Evolutionary conservation across 2,888 invertebrate species (phyloP).

Genomic region (Phytoseiulus persimilis): DNA sequence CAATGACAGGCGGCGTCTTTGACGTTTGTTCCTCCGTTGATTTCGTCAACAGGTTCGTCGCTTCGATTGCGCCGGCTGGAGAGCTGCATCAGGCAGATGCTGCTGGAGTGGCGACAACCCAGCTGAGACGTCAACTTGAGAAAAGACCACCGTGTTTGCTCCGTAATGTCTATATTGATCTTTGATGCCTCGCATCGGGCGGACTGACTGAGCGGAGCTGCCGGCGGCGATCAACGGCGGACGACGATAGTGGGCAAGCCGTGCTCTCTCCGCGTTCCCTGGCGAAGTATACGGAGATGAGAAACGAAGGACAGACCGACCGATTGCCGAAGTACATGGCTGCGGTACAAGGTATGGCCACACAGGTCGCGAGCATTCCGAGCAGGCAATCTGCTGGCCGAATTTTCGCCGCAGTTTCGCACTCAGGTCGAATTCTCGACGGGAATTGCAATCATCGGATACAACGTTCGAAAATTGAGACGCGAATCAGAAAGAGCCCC

Average conservation of each 20-base stretch:
- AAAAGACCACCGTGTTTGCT: slow-evolving; percentile 5
- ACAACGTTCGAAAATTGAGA: not conserved
- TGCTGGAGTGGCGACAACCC: not conserved
- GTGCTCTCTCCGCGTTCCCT: not conserved
- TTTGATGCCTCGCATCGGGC: not conserved
- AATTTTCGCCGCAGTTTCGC: not conserved
- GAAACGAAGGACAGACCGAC: not conserved
- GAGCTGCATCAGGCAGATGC: not conserved
- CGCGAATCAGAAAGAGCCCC: not conserved
- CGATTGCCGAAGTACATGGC: not conserved
- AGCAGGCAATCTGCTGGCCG: not conserved
- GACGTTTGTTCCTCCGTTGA: not conserved
- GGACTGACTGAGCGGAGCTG: not conserved
- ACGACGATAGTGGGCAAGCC: not conserved
- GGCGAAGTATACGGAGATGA: not conserved
- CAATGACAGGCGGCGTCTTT: not conserved
- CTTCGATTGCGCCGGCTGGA: not conserved
- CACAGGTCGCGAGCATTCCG: not conserved
- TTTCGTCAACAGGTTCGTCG: not conserved
- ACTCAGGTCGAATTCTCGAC: not conserved
- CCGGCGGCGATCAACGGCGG: not conserved
- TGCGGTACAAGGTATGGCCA: not conserved
- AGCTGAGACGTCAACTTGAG: not conserved
- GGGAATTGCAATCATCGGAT: not conserved
- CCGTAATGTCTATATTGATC: not conserved